Conservation (phyloP, 2,113 vertebrate species). For the Galbula dea region DNA sequence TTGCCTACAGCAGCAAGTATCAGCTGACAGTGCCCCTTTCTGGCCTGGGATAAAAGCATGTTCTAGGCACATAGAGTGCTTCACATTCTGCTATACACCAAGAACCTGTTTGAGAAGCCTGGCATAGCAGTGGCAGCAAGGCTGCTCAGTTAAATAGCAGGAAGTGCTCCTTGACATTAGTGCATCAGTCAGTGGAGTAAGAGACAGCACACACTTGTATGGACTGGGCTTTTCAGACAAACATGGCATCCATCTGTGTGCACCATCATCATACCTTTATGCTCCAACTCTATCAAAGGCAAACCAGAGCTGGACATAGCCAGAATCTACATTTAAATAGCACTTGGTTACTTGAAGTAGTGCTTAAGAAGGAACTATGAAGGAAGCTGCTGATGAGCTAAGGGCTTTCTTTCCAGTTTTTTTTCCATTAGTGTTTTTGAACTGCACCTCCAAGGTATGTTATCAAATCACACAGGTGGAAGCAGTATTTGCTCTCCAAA, state of each 20-base stretch:
- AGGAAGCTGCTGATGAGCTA: not conserved
- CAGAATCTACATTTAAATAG: not conserved
- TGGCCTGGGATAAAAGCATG: not conserved
- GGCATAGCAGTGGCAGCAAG: not conserved
- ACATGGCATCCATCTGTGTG: too few species aligned
- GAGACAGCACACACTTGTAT: fast-evolving
- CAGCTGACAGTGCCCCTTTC: not conserved
- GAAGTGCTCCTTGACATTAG: not conserved
- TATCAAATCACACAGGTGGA: not conserved
- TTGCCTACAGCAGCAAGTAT: not conserved
- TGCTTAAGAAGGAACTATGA: not conserved
- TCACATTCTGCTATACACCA: fast-evolving
- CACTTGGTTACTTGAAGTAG: not conserved
- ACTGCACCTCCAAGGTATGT: not conserved
- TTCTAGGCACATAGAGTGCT: not conserved
- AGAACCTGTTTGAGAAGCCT: not conserved
- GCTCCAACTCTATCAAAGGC: not conserved
- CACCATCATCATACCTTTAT: not conserved
- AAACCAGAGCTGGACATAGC: not conserved
- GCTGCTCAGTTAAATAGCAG: not conserved
- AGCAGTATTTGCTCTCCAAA: not conserved
- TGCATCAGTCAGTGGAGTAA: not conserved
- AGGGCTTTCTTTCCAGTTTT: not conserved
- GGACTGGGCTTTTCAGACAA: not conserved
- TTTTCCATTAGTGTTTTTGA: not conserved